Conservation (phyloP, 1,140 invertebrate genomes). For the Sesamia nonagrioides region DNA sequence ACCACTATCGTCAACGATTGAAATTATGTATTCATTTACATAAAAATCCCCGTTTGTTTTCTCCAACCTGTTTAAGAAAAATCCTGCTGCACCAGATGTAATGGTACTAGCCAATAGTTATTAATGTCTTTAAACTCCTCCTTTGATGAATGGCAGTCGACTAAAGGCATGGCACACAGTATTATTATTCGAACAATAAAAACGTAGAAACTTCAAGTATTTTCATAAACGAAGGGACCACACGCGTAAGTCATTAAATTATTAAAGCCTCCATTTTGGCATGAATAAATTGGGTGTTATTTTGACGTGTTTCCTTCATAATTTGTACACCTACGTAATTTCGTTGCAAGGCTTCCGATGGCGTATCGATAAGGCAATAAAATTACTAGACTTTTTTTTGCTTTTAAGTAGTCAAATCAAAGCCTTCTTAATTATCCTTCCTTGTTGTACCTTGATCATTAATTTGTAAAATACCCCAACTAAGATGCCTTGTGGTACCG, state of each 20-base stretch:
- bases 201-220: constrained; percentile 20
- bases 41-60: too few relatives aligned
- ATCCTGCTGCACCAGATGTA: too few relatives aligned
- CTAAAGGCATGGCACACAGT: constrained; percentile 22
- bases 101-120: background rate
- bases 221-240: constrained; percentile 68
- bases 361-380: background rate
- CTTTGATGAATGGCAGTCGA: background rate
- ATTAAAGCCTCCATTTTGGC: constrained; percentile 68
- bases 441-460: too few relatives aligned
- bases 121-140: background rate
- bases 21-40: too few relatives aligned
- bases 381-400: background rate
- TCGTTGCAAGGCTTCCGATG: constrained; percentile 42
- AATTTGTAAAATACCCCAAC: too few relatives aligned
- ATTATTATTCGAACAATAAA: constrained; percentile 25
- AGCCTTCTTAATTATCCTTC: too few relatives aligned
- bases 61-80: too few relatives aligned
- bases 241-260: constrained; percentile 70
- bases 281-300: constrained; percentile 65
- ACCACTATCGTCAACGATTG: too few relatives aligned
- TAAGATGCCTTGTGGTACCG: too few relatives aligned
- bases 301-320: constrained; percentile 60
- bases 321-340: constrained; percentile 66
- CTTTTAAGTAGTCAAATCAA: too few relatives aligned